Percentiles rank a stretch among this genome's conserved stretches.
phyloP scores from a whole-genome alignment of 2,888 invertebrate genomes.

The Aporophyla nigra region DNA sequence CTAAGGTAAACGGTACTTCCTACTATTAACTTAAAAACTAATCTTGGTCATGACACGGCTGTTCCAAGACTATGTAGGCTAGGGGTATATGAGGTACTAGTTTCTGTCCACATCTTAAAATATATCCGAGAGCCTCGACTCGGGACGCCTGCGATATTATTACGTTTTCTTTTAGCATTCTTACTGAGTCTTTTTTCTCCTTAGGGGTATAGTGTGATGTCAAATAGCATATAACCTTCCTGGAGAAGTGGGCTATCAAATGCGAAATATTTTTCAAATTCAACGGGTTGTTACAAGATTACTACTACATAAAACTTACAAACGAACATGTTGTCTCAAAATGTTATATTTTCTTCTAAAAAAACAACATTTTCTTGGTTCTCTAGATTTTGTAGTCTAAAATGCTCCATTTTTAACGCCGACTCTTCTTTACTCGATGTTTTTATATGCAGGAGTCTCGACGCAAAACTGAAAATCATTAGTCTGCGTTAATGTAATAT shows the following conservation, averaged over 20 bases:
- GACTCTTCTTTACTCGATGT: background rate
- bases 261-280: too few species aligned
- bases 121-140: too few species aligned
- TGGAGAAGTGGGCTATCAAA: too few species aligned
- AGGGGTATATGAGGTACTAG: background rate
- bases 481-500: background rate
- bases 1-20: slow-evolving; percentile 66
- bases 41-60: background rate
- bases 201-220: too few species aligned
- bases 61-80: background rate
- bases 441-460: background rate
- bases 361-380: background rate
- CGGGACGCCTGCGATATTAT: too few species aligned
- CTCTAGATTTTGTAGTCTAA: background rate
- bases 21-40: background rate
- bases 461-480: background rate
- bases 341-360: background rate
- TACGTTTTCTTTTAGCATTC: too few species aligned
- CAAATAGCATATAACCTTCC: too few species aligned
- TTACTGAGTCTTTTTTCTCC: too few species aligned
- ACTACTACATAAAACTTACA: too few species aligned
- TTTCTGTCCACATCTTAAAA: too few species aligned
- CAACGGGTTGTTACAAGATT: too few species aligned
- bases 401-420: background rate
- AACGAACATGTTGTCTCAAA: background rate